A percentile compares a stretch with the other conserved stretches of the same genome.
Evolutionary conservation across 1,140 invertebrate genomes (phyloP).

Genomic region (Copidosoma floridanum): DNA sequence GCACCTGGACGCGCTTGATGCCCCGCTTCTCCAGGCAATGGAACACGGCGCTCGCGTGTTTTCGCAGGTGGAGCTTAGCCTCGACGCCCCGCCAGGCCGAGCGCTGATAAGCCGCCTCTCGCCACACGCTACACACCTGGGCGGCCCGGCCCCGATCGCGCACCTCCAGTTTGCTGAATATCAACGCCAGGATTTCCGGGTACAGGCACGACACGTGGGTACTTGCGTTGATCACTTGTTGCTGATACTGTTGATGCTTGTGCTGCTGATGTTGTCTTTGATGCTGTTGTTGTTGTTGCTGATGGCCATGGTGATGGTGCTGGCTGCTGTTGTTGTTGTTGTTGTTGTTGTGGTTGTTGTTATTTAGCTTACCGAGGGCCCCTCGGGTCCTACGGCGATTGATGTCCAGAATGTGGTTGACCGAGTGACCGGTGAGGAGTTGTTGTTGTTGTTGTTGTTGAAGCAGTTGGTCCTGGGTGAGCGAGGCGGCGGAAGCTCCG

Average conservation of each 20-base stretch:
- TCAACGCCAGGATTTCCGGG: slow-evolving; percentile 87
- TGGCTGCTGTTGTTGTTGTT: slow-evolving; percentile 30
- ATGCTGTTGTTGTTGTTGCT: slow-evolving; percentile 48
- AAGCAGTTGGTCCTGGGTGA: not conserved
- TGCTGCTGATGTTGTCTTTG: slow-evolving; percentile 41
- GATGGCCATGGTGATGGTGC: slow-evolving; percentile 58
- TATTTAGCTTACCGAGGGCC: too few relatives aligned
- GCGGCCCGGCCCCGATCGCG: slow-evolving; percentile 84
- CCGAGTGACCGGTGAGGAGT: too few relatives aligned
- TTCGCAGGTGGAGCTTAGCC: slow-evolving; percentile 82
- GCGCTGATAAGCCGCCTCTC: slow-evolving; percentile 87
- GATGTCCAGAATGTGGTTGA: too few relatives aligned
- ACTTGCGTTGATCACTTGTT: slow-evolving; percentile 50
- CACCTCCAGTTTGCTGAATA: slow-evolving; percentile 87
- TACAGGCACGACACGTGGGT: slow-evolving; percentile 86
- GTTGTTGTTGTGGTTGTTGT: not conserved
- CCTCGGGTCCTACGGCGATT: too few relatives aligned
- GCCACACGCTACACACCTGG: slow-evolving; percentile 86
- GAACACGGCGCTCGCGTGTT: slow-evolving; percentile 80
- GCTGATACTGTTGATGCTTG: slow-evolving; percentile 34
- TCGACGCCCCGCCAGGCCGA: slow-evolving; percentile 92
- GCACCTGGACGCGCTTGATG: slow-evolving; percentile 83
- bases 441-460: too few relatives aligned
- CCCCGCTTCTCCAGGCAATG: slow-evolving; percentile 81
- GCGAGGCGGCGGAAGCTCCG: not conserved